These are phyloP conservation scores for Spisula subtruncata DNA, from an alignment of 2,888 invertebrate species.

Conservation along the genomic window DNA sequence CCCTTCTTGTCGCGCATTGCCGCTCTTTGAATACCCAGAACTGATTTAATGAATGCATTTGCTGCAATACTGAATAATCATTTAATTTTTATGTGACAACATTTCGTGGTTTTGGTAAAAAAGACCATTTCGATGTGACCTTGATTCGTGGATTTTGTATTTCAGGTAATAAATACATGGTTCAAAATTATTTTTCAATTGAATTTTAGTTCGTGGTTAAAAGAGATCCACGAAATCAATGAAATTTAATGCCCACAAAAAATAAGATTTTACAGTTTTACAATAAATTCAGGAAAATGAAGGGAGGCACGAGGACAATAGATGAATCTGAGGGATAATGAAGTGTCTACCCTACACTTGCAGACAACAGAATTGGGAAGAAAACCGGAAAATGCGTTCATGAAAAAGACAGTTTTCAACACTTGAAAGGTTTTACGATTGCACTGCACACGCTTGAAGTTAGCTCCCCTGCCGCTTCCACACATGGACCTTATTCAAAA, in stretches of 20 bases:
- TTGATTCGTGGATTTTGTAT: too few relatives aligned
- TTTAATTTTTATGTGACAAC: too few relatives aligned
- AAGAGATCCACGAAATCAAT: too few relatives aligned
- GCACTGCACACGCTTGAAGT: not conserved
- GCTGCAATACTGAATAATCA: too few relatives aligned
- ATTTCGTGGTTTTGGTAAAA: too few relatives aligned
- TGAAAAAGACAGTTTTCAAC: constrained; percentile 23
- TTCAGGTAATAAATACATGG: too few relatives aligned
- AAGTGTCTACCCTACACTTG: not conserved
- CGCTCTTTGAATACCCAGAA: not conserved
- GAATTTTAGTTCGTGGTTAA: too few relatives aligned
- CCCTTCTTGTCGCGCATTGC: not conserved
- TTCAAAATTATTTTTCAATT: too few relatives aligned
- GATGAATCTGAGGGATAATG: not conserved
- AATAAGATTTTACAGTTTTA: too few relatives aligned
- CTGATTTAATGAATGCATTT: not conserved
- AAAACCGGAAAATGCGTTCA: constrained; percentile 26
- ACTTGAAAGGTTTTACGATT: constrained; percentile 17
- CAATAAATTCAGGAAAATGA: constrained; percentile 20
- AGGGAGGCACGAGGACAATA: not conserved
- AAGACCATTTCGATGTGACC: too few relatives aligned
- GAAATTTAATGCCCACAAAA: too few relatives aligned
- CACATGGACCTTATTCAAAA: constrained; percentile 13
- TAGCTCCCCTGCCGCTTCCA: not conserved
- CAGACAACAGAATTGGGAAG: not conserved